Conservation (phyloP, 1,140 invertebrate species). For the Hirudo medicinalis region DNA sequence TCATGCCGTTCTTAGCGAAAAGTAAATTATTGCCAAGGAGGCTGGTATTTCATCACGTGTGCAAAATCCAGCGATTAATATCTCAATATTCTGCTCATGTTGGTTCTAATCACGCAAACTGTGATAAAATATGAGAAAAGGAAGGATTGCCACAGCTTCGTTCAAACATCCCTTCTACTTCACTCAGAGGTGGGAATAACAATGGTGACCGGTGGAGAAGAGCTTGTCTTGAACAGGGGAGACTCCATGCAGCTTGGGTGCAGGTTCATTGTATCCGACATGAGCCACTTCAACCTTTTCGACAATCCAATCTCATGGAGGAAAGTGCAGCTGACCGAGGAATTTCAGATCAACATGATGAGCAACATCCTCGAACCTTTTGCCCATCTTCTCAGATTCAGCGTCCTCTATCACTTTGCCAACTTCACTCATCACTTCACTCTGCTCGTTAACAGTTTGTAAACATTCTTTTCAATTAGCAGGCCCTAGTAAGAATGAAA, state of each 20-base stretch:
- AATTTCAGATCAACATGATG: conserved; percentile 21
- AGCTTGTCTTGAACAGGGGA: conserved; percentile 19
- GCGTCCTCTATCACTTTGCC: conserved; percentile 9
- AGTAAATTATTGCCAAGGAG: no score
- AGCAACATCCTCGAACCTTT: conserved; percentile 23
- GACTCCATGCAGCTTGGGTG: conserved; percentile 17
- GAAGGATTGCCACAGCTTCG: no score
- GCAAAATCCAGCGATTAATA: no score
- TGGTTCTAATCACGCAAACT: no score
- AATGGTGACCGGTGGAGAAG: conserved; percentile 17
- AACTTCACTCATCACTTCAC: neutral
- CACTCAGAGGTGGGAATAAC: neutral
- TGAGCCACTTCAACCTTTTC: conserved; percentile 21
- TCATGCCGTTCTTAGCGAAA: no score
- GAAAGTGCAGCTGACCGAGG: conserved; percentile 22
- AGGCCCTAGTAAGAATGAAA: neutral
- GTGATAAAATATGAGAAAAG: no score
- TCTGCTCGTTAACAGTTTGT: conserved; percentile 1
- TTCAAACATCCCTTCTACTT: no score
- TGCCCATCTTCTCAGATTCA: conserved; percentile 10
- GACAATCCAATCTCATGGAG: conserved; percentile 21
- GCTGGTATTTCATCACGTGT: no score
- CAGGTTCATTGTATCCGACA: conserved; percentile 16
- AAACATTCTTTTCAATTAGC: neutral
- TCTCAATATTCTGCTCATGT: no score